Percentiles rank a stretch among this genome's conserved stretches.
These are phyloP conservation scores for Zygothrica quintamaculata DNA, from an alignment of 2,888 invertebrate species.

Conservation along the genomic window DNA sequence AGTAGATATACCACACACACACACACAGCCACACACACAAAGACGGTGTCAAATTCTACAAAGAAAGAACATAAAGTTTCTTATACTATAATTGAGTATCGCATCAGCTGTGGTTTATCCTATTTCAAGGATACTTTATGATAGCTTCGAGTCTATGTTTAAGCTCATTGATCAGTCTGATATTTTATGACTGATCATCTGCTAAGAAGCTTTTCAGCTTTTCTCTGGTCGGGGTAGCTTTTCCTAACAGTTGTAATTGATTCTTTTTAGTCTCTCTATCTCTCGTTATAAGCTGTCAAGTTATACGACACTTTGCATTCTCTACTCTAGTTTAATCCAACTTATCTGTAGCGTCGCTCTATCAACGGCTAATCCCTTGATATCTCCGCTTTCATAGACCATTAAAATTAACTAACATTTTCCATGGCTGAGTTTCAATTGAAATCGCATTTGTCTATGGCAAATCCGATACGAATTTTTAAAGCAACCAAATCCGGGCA, in stretches of 20 bases:
- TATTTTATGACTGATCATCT: too few relatives aligned
- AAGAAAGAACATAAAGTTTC: conserved; percentile 7
- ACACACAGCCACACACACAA: too few relatives aligned
- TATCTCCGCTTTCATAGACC: conserved; percentile 74
- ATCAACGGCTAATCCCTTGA: conserved; percentile 62
- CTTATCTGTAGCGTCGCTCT: conserved; percentile 27
- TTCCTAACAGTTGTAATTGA: too few relatives aligned
- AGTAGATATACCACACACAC: too few relatives aligned
- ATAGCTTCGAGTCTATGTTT: too few relatives aligned
- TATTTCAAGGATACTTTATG: too few relatives aligned
- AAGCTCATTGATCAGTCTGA: too few relatives aligned
- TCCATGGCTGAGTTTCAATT: conserved; percentile 42
- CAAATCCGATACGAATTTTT: conserved; percentile 73
- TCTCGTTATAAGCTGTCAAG: neutral
- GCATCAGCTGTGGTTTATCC: too few relatives aligned
- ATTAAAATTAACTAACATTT: conserved; percentile 76
- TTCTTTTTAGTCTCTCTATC: too few relatives aligned
- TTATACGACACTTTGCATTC: conserved; percentile 5
- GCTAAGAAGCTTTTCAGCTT: too few relatives aligned
- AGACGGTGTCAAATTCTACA: conserved; percentile 21
- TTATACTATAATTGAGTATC: too few relatives aligned
- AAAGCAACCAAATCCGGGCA: conserved; percentile 42
- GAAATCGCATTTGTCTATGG: conserved; percentile 53
- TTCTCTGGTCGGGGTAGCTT: too few relatives aligned
- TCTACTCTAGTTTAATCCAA: neutral